Percentiles rank a stretch among this genome's conserved stretches.
phyloP scores from a whole-genome alignment of 2,797 vertebrate genomes.

The Acestrorhynchus altus region DNA sequence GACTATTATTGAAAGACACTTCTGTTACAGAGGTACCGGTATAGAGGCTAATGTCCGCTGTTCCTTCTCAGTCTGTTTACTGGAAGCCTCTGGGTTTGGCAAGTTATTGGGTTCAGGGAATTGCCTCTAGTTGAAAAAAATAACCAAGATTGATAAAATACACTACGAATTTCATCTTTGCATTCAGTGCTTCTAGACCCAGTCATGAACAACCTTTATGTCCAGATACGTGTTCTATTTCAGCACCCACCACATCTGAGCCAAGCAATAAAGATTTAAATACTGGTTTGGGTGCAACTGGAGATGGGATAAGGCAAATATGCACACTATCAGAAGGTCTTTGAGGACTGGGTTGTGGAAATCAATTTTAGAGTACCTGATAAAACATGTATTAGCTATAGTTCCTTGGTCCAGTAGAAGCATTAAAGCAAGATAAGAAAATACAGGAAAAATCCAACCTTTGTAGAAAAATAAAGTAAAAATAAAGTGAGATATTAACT shows the following conservation, averaged over 20 bases:
- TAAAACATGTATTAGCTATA: no score
- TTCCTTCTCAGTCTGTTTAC: constrained; percentile 72
- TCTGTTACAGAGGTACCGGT: constrained; percentile 70
- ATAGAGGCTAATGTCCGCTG: constrained; percentile 81
- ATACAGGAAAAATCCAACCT: neutral
- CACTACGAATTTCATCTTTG: constrained; percentile 4
- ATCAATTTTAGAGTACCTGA: neutral
- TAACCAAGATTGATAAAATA: constrained; percentile 50
- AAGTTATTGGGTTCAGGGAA: constrained; percentile 72
- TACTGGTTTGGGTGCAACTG: neutral
- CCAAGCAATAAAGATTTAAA: neutral
- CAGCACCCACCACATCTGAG: neutral
- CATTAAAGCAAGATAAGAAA: neutral
- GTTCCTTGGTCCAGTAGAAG: neutral
- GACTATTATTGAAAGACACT: neutral
- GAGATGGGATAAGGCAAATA: constrained; percentile 13
- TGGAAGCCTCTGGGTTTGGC: constrained; percentile 78
- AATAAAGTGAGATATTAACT: no score
- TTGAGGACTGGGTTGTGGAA: neutral
- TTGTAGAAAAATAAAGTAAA: constrained; percentile 23
- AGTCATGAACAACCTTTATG: neutral
- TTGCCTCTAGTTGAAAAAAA: constrained; percentile 80
- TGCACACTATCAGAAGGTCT: neutral
- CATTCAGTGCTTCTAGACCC: neutral
- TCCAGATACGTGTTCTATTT: neutral